Evolutionary conservation across 1,140 invertebrate species (phyloP), one percentile per base, ranked within the genome.

Genomic region (Rhyacophila brunnea): DNA sequence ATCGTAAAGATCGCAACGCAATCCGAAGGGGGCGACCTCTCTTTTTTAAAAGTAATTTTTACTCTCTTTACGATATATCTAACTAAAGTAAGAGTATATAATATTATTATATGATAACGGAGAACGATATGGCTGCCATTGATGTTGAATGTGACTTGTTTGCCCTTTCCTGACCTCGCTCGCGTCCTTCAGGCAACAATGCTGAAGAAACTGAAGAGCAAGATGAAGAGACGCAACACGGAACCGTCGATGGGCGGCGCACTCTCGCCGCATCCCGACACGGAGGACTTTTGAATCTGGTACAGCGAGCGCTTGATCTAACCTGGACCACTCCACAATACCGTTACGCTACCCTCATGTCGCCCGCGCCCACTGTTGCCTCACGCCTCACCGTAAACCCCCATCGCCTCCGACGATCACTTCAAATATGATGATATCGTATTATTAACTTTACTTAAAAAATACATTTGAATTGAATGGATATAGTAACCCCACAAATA

Each of bases 151-250:
- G 23, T 28, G 4, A 28, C 23, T 28, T 28, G 23, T 28, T 28
- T 28, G 23, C 46, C 19, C 28, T 40, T 60, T 14, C 50, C 67
- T 68, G 73, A 71, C 70, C 66, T 72, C 72, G 68, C 72, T 74
- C 65, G 74, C 74, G 76, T 75, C 78, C 78, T 77, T 75, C 83
- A 91, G 89, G 89, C 89, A 67, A 91, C 88, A 72, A 91, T 91
- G 89, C 81, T 91, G 80, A 91, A 91, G 85, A 90, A 91, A 82
- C 88, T 87, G 83, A 96, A 95, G 81, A 88, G 88, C 71, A 96
- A 95, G 85, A 94, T 96, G 84, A 95, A 93, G 81, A 83, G 93
- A 58, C 86, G 93, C 70, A 94, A 96, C 80, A 95, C 93, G 58
- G 91, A 93, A 81, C 90, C 95, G 58, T 88, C 87, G 57, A 95